Conservation (phyloP, 2,113 vertebrate species). For the Tyto alba region DNA sequence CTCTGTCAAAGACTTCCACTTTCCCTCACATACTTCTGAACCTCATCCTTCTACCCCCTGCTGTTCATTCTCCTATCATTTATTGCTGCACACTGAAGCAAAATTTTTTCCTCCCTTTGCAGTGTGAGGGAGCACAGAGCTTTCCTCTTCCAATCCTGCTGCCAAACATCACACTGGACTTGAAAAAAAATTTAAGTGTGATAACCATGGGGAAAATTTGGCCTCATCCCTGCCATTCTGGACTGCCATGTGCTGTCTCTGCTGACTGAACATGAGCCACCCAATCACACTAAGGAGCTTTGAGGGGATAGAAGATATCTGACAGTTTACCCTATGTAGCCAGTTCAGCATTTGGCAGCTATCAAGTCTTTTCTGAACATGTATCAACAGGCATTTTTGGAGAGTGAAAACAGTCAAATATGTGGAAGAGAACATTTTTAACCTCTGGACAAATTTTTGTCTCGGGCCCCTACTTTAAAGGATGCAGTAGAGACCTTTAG, state of each 20-base stretch:
- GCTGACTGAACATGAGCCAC: not conserved
- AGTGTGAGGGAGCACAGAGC: not conserved
- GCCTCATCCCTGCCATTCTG: not conserved
- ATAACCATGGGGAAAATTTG: not conserved
- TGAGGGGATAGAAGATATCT: not conserved
- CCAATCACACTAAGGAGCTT: not conserved
- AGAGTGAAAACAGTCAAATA: not conserved
- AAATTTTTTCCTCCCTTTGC: not conserved
- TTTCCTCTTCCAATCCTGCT: not conserved
- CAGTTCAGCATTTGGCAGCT: not conserved
- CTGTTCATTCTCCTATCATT: not conserved
- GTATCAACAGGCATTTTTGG: not conserved
- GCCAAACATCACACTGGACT: not conserved
- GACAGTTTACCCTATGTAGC: not conserved
- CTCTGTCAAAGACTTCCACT: not conserved
- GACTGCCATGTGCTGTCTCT: not conserved
- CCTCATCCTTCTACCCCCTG: not conserved
- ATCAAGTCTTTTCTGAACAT: not conserved
- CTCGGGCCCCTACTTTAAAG: not conserved
- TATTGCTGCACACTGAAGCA: not conserved
- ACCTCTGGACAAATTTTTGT: not conserved
- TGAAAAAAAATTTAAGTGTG: not conserved
- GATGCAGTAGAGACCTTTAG: not conserved
- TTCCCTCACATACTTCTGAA: not conserved
- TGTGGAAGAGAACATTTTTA: not conserved